A percentile compares a stretch with the other conserved stretches of the same genome.
Evolutionary conservation across 2,113 vertebrate genomes (phyloP).

Genomic region (Athene cunicularia): DNA sequence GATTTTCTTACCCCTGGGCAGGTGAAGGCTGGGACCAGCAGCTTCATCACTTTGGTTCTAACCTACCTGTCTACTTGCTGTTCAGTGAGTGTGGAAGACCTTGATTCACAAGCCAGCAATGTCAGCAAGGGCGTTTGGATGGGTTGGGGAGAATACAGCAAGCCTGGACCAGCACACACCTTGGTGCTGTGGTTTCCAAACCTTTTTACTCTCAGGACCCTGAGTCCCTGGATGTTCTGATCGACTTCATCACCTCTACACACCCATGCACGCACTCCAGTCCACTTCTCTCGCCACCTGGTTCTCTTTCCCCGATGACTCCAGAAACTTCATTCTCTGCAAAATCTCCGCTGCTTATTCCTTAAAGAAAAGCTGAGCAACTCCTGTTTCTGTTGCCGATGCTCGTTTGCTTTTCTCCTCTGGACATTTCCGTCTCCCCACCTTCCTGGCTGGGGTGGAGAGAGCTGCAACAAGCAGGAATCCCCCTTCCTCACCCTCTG

Average conservation of each 20-base stretch:
- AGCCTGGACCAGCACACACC: neutral
- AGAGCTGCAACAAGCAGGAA: neutral
- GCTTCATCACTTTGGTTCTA: neutral
- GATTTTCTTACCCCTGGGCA: neutral
- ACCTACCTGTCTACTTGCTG: neutral
- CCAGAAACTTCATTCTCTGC: neutral
- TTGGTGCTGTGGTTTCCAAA: neutral
- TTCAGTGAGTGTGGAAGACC: neutral
- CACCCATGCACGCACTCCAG: fast-evolving
- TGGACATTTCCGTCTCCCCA: neutral
- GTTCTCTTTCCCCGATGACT: neutral
- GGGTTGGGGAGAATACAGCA: neutral
- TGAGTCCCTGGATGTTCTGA: neutral
- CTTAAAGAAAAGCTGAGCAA: neutral
- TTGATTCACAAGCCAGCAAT: neutral
- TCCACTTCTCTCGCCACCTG: fast-evolving
- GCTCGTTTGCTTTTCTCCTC: neutral
- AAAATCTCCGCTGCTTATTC: neutral
- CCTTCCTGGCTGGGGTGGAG: neutral
- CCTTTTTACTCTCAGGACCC: neutral
- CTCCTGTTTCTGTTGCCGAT: neutral
- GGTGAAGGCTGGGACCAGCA: constrained; percentile 10
- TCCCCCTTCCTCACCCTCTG: neutral
- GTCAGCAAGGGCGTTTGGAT: neutral
- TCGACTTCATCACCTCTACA: neutral